Base-by-base conservation (phyloP, 2,888 invertebrate genomes). In the Synanthedon myopaeformis region DNA sequence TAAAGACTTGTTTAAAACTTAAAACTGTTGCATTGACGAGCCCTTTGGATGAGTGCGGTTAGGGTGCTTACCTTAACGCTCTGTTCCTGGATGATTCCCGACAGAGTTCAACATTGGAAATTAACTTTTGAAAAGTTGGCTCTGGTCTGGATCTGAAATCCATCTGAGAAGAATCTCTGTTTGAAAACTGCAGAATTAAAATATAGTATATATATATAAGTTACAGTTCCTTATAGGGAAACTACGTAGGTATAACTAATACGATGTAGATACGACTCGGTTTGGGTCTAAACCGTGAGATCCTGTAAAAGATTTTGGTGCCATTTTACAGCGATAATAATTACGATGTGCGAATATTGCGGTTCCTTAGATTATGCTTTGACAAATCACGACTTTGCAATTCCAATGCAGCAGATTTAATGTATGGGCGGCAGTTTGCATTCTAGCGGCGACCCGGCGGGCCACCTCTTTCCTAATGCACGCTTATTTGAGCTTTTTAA, bases 381-480 rank as follows among this genome's bases (percentile, higher is more conserved):
- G 87, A 87, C 87, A 87, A 87, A 87, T 87, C 87, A 87, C 87
- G 87, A 87, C 87, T 86, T 85, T 76, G 86, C 85, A 86, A 86
- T 87, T 87, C 85, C 76, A 84, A 86, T 86, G 85, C 79, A 83
- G 82, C 79, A 81, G 79, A 86, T 86, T 85, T 85, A 87, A 86
- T 85, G 85, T 87, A 86, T 86, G 87, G 85, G 86, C 85, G 87
- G 86, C 79, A 85, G 84, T 85, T 87, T 86, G 86, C 87, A 86
- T 86, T 87, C 82, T 86, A 84, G 78, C 84, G 78, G 82, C 86
- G 86, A 86, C 87, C 86, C 76, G 74, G 58, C 75, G 74, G 83
- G 84, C 83, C 85, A 84, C 86, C 86, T 87, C 86, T 86, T 87
- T 85, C 86, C 85, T 87, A 87, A 87, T 87, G 83, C 85, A 82